Evolutionary conservation across 2,797 vertebrate genomes (phyloP).

Genomic region (Silurus lanzhouensis): DNA sequence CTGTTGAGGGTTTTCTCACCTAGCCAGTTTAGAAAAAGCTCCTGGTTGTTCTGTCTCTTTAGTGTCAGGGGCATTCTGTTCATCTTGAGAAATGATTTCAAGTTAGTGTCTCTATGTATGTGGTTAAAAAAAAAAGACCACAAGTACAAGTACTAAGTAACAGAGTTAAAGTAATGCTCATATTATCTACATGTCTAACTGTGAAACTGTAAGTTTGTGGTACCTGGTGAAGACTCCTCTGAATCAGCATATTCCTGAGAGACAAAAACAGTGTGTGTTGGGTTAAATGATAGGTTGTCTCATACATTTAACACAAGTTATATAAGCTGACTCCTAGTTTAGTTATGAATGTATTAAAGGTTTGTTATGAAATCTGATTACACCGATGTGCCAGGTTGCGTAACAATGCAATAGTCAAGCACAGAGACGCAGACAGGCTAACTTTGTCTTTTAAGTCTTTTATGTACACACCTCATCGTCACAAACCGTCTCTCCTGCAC

Average conservation of each 20-base stretch:
- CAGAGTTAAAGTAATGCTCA: constrained; percentile 8
- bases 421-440: constrained; percentile 31
- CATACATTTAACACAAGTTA: constrained; percentile 22
- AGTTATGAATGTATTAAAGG: constrained; percentile 55
- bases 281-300: constrained; percentile 24
- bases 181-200: constrained; percentile 32
- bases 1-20: constrained; percentile 38
- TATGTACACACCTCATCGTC: constrained; percentile 50
- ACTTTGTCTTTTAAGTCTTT: neutral
- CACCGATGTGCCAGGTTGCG: constrained; percentile 53
- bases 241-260: constrained; percentile 45
- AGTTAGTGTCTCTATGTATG: neutral
- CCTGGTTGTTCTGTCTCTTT: constrained; percentile 21
- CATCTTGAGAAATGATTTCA: constrained; percentile 5
- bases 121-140: neutral
- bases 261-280: constrained; percentile 19
- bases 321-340: constrained; percentile 48
- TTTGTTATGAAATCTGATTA: constrained; percentile 52
- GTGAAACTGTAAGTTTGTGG: constrained; percentile 2
- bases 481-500: constrained; percentile 51
- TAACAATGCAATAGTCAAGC: constrained; percentile 50
- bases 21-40: constrained; percentile 40
- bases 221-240: constrained; percentile 30
- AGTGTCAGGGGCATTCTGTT: constrained; percentile 19
- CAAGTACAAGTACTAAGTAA: no score